These are phyloP conservation scores for Megastigmus dorsalis DNA, from an alignment of 2,888 invertebrate genomes.

Conservation along the genomic window DNA sequence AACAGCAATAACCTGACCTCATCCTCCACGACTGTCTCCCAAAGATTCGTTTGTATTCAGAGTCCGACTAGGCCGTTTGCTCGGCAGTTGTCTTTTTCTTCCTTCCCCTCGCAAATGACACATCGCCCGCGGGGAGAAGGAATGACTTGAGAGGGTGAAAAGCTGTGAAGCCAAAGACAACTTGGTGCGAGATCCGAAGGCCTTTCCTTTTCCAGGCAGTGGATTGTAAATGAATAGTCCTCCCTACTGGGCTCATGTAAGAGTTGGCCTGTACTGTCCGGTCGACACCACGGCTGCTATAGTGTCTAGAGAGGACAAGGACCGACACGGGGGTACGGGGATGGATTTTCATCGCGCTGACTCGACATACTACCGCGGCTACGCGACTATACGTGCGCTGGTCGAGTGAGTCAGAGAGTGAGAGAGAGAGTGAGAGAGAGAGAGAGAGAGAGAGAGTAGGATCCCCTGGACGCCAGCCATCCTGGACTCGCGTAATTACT, in stretches of 20 bases:
- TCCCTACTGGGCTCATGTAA: too few relatives aligned
- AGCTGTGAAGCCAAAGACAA: not conserved
- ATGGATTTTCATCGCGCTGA: constrained; percentile 54
- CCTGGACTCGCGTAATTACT: constrained; percentile 48
- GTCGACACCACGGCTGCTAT: constrained; percentile 1
- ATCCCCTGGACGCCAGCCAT: constrained; percentile 46
- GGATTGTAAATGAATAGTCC: constrained; percentile 54
- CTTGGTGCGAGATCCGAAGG: not conserved
- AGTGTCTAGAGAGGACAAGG: too few relatives aligned
- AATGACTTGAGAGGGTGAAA: not conserved
- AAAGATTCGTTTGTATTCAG: constrained; percentile 33
- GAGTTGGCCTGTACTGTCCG: too few relatives aligned
- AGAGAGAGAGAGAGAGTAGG: too few relatives aligned
- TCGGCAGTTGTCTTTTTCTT: too few relatives aligned
- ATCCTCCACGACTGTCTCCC: not conserved
- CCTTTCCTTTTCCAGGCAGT: not conserved
- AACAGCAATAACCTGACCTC: too few relatives aligned
- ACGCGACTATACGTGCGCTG: constrained; percentile 18
- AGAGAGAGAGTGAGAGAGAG: too few relatives aligned
- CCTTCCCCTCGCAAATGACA: too few relatives aligned
- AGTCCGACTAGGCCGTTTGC: not conserved
- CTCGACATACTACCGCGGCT: constrained; percentile 40
- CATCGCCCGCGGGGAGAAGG: too few relatives aligned
- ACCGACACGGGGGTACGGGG: constrained; percentile 6
- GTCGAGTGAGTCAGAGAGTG: too few relatives aligned